Evolutionary conservation across 2,113 vertebrate genomes (phyloP), one percentile per base, ranked within the genome.

Genomic region (Fukomys damarensis): DNA sequence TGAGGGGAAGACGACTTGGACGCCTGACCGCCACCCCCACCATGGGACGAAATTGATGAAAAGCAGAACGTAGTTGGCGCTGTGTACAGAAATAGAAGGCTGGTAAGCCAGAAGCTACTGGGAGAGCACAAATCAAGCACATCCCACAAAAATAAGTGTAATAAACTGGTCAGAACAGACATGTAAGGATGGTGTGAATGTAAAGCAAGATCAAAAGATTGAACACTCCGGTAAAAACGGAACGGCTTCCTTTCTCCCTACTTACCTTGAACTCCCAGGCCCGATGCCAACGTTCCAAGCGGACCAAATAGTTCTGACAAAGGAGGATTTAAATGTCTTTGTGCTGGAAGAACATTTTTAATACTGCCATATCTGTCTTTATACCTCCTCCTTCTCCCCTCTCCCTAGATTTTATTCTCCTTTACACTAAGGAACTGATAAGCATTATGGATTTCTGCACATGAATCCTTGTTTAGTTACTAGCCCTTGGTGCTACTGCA

Each of bases 391-490:
- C 38, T n/a, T 61, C 63, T 93, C 97, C 91, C 13, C 56, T 86
- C 49, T 93, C 91, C 66, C 46, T 49, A 79, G 72, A 52, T 46
- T 93, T 93, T 93, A 58, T 41, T 72, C 96, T 92, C 91, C 56
- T 70, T 95, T 96, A 76, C 46, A 58, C 38, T 38, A 35, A 86
- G 82, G 94, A 66, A 87, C 65, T 82, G 91, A 30, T 85, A 91
- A 96, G 91, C 97, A 94, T 28, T 58, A 58, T 0, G 2, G 89
- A 80, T 83, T 82, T 93, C 30, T 56, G 88, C 70, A 22, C 0
- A 8, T 0, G 2, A 87, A 87, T 98, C 97, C 95, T 94, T 91
- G 81, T 96, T 94, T 85, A 84, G 88, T 95, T 95, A 93, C 84
- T 91, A 95, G 96, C 94, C 66, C n/a, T 3, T 28, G 65, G 68